These are phyloP conservation scores for Diorhabda sublineata DNA, from an alignment of 1,140 invertebrate genomes.

Conservation along the genomic window DNA sequence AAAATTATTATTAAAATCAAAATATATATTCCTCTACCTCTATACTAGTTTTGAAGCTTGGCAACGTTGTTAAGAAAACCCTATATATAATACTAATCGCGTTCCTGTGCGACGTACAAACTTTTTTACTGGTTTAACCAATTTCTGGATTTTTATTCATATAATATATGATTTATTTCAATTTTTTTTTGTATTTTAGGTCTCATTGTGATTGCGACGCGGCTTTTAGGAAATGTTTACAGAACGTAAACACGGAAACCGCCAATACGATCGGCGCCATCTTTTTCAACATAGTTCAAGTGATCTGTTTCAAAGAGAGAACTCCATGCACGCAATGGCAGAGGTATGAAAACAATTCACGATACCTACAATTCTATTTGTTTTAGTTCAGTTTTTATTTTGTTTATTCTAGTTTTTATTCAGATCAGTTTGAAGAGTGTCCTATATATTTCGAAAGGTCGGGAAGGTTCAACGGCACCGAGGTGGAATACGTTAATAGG, in stretches of 20 bases:
- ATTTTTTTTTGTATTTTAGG: conserved; percentile 34
- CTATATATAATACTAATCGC: no score
- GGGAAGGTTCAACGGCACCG: conserved; percentile 22
- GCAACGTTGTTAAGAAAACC: no score
- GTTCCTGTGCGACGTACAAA: no score
- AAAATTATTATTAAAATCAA: conserved; percentile 7
- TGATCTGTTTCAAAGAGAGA: conserved; percentile 63
- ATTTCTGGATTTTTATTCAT: no score
- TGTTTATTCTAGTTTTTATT: conserved; percentile 12
- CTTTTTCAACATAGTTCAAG: conserved; percentile 66
- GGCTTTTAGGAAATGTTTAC: conserved; percentile 61
- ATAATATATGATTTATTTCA: not conserved
- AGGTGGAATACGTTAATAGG: conserved; percentile 4
- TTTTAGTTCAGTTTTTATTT: conserved; percentile 13
- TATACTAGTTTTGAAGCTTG: no score
- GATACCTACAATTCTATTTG: conserved; percentile 10
- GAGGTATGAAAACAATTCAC: conserved; percentile 47
- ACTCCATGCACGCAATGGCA: conserved; percentile 61
- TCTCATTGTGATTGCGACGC: conserved; percentile 72
- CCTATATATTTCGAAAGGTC: conserved; percentile 24
- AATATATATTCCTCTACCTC: not conserved
- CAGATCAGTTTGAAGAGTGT: conserved; percentile 17
- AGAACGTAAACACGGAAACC: conserved; percentile 61
- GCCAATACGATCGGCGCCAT: conserved; percentile 65
- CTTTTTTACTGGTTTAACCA: no score